Base-by-base conservation (phyloP, 2,888 invertebrate genomes). In the Campaea margaritaria region DNA sequence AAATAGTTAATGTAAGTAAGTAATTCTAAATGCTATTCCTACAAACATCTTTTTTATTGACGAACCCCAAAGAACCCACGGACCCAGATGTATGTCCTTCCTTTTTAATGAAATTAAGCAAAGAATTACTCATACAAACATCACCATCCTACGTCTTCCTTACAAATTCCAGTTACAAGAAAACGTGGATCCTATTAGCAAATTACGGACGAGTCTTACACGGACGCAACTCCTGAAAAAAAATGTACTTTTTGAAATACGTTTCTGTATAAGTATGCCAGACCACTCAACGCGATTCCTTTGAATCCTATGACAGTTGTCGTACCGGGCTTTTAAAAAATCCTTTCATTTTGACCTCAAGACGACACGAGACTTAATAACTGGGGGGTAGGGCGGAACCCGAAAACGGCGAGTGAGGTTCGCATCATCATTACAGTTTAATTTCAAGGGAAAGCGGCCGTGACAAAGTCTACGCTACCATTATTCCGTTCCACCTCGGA, bases 391-490 rank as follows among this genome's bases (percentile, higher is more conserved):
- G 69, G 59, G 69, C 78, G 79, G 80, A 54, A 64, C 78, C 79
- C 84, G 78, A 85, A 86, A 85, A 79, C 79, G 81, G 81, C 81
- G 82, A 86, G 81, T 83, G 85, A 81, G 81, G 82, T 80, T 81
- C 83, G 87, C 85, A 88, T 89, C 91, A 87, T 87, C 89, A 87
- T 90, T 91, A 89, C 87, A 82, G 89, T 91, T 91, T 89, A 90
- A 91, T 90, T 89, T 87, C 80, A 80, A 83, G 85, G 86, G 87
- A 89, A 89, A 87, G 85, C 86, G 86, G 78, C 84, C 87, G 82
- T 86, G 89, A 88, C 90, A 87, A 89, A 88, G 88, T 89, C 90
- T 85, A 80, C 82, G 78, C 73, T 76, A 79, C 89, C 87, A 91
- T 91, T 91, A 91, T 90, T 86, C 83, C 81, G 86, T 90, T 89